Evolutionary conservation across 2,888 invertebrate species (phyloP).

Genomic region (Phaedon cochleariae): DNA sequence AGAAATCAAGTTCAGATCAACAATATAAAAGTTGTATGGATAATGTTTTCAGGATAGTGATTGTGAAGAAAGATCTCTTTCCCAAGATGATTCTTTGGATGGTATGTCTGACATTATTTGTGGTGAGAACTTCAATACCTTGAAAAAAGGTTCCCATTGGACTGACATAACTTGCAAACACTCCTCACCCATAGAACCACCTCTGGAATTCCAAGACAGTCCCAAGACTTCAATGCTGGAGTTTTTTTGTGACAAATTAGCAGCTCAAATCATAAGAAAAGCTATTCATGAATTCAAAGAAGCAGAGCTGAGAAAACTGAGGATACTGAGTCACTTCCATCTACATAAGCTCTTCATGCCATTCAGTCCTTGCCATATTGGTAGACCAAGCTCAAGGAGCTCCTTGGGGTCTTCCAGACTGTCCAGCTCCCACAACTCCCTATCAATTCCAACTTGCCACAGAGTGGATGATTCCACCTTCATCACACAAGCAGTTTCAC

Average conservation of each 20-base stretch:
- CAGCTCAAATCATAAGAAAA: constrained; percentile 63
- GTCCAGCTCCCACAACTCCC: constrained; percentile 86
- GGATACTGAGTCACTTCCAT: constrained; percentile 38
- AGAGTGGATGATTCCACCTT: constrained; percentile 86
- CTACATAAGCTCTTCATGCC: constrained; percentile 61
- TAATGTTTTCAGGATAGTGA: constrained; percentile 77
- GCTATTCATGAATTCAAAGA: constrained; percentile 63
- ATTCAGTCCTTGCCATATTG: constrained; percentile 68
- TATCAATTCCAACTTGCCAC: constrained; percentile 74
- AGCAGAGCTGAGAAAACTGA: constrained; percentile 39
- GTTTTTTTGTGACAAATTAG: constrained; percentile 62
- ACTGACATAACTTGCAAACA: constrained; percentile 65
- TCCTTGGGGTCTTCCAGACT: constrained; percentile 80
- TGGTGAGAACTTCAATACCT: constrained; percentile 82
- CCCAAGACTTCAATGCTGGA: constrained; percentile 59
- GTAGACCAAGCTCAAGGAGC: constrained; percentile 77
- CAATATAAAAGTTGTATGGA: no score
- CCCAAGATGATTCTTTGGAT: constrained; percentile 81
- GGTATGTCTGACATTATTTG: constrained; percentile 80
- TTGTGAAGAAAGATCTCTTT: constrained; percentile 80
- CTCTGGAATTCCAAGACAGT: constrained; percentile 83
- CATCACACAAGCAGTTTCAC: constrained; percentile 89
- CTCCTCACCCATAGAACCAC: constrained; percentile 79
- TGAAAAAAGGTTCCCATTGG: constrained; percentile 79
- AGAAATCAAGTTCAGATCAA: no score